Evolutionary conservation across 2,113 vertebrate genomes (phyloP).

Genomic region (Eurypyga helias): DNA sequence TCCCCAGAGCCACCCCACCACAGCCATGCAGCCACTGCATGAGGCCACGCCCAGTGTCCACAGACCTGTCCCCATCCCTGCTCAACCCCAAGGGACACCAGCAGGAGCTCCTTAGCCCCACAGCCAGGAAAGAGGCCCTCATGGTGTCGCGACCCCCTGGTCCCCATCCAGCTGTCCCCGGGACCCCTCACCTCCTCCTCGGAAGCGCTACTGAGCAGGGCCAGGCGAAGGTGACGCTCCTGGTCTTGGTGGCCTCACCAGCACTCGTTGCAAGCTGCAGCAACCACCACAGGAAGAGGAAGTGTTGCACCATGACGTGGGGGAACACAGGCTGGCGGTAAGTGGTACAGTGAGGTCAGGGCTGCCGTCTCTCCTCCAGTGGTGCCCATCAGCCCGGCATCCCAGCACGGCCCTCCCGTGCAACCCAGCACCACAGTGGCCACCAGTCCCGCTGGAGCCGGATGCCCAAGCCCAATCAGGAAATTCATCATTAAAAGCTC

Average conservation of each 20-base stretch:
- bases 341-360: background rate
- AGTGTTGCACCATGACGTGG: background rate
- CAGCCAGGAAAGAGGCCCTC: background rate
- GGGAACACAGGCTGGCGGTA: rapidly evolving
- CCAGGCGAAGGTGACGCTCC: rapidly evolving
- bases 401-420: rapidly evolving
- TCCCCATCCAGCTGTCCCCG: background rate
- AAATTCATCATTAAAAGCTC: background rate
- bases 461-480: background rate
- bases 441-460: rapidly evolving
- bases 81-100: background rate
- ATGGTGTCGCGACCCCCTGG: rapidly evolving
- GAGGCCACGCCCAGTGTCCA: rapidly evolving
- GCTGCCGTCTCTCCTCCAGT: rapidly evolving
- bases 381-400: background rate
- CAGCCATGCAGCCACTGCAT: background rate
- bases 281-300: background rate
- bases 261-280: background rate
- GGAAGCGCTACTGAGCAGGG: rapidly evolving
- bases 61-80: no score
- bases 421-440: rapidly evolving
- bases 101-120: background rate
- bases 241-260: rapidly evolving
- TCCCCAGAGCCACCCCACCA: rapidly evolving
- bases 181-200: background rate